Percentiles rank a stretch among this genome's conserved stretches.
phyloP scores from a whole-genome alignment of 1,140 invertebrate species.

The Ostrea edulis region DNA sequence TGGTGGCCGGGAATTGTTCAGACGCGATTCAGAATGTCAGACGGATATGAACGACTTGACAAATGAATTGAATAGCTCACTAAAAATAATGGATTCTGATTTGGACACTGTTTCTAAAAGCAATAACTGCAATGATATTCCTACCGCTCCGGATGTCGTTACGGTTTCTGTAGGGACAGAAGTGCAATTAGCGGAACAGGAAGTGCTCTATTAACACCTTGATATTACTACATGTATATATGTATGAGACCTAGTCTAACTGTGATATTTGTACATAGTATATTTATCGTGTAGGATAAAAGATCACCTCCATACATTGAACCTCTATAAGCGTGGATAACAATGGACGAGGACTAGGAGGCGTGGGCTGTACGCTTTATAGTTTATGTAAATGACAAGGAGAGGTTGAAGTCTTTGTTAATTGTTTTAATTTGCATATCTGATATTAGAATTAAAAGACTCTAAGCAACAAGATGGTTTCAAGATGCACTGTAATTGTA shows the following conservation, averaged over 20 bases:
- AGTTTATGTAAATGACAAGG: neutral
- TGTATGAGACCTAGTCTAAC: neutral
- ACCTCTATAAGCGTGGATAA: neutral
- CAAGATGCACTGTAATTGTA: too few relatives aligned
- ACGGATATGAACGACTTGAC: conserved; percentile 19
- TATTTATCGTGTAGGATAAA: neutral
- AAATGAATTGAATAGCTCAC: neutral
- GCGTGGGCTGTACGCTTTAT: neutral
- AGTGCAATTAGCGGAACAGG: neutral
- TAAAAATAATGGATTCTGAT: conserved; percentile 2
- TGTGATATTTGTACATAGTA: neutral
- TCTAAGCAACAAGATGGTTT: too few relatives aligned
- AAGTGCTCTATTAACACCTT: neutral
- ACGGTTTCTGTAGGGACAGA: neutral
- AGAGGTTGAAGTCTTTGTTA: neutral
- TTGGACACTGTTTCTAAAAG: conserved; percentile 13
- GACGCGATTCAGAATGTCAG: conserved; percentile 44
- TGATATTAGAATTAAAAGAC: too few relatives aligned
- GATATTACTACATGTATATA: neutral
- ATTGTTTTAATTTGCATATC: neutral
- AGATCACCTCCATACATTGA: neutral
- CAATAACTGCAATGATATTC: neutral
- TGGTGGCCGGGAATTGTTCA: neutral
- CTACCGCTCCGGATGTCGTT: neutral
- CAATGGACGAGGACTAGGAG: neutral